Conservation (phyloP, 2,888 invertebrate species). For the Ceriagrion tenellum region DNA sequence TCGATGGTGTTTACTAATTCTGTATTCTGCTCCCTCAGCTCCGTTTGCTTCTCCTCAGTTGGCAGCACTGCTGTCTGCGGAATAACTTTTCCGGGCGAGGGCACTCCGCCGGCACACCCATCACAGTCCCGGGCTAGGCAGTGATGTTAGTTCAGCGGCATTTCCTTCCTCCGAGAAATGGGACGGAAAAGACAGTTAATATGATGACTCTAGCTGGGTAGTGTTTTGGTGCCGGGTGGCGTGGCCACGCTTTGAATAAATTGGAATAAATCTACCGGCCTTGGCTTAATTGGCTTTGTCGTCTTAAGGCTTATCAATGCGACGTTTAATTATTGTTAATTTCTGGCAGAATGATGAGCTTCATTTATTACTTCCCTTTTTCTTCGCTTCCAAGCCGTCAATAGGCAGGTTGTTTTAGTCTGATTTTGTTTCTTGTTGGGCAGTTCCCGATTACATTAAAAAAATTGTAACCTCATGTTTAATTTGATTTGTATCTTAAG, state of each 20-base stretch:
- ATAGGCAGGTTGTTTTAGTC: too few species aligned
- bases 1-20: too few species aligned
- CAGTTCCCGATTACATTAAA: too few species aligned
- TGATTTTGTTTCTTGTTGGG: too few species aligned
- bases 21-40: background rate
- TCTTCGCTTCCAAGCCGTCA: background rate
- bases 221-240: background rate
- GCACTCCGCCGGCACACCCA: background rate
- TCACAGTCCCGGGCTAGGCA: background rate
- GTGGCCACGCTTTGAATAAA: background rate
- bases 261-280: background rate
- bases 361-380: background rate
- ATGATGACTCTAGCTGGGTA: background rate
- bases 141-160: background rate
- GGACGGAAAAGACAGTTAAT: background rate
- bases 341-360: background rate
- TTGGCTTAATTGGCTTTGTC: too few species aligned
- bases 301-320: too few species aligned
- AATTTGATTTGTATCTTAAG: too few species aligned
- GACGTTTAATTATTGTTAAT: too few species aligned
- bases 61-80: background rate
- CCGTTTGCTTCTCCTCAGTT: background rate
- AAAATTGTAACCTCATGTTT: too few species aligned
- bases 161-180: constrained; percentile 4
- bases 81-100: background rate